A percentile compares a stretch with the other conserved stretches of the same genome.
These are phyloP conservation scores for Pogonognathellus flavescens DNA, from an alignment of 1,140 invertebrate species.

Conservation along the genomic window DNA sequence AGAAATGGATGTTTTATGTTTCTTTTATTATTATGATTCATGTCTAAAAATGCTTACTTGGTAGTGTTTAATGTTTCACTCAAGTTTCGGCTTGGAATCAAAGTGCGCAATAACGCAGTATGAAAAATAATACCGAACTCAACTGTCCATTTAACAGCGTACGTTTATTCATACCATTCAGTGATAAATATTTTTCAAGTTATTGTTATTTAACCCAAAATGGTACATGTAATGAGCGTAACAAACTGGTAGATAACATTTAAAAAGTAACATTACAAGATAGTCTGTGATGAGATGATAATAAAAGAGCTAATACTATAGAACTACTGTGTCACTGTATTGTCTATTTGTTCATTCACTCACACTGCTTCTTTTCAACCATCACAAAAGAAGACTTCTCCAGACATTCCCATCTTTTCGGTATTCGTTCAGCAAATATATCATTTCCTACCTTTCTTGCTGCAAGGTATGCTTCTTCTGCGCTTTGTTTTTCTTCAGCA, in stretches of 20 bases:
- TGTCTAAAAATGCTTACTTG: too few species aligned
- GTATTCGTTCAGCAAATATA: slow-evolving; percentile 74
- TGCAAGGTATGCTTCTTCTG: slow-evolving; percentile 78
- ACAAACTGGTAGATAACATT: slow-evolving; percentile 17
- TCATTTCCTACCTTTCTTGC: slow-evolving; percentile 84
- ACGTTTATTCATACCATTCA: neutral
- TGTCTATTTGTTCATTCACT: neutral
- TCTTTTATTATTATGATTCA: too few species aligned
- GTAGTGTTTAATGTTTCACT: too few species aligned
- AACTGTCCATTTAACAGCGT: too few species aligned
- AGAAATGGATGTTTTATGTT: too few species aligned
- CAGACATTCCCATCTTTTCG: slow-evolving; percentile 63
- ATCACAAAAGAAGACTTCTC: slow-evolving; percentile 1
- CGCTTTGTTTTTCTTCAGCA: slow-evolving; percentile 78
- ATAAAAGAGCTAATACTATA: slow-evolving; percentile 52
- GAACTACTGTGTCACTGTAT: neutral
- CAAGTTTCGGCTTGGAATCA: too few species aligned
- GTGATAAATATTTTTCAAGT: neutral
- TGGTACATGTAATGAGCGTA: neutral
- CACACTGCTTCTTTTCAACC: neutral
- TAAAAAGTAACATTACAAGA: slow-evolving; percentile 51
- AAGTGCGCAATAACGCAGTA: too few species aligned
- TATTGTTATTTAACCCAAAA: neutral
- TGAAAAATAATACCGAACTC: too few species aligned
- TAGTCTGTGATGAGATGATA: slow-evolving; percentile 61